Evolutionary conservation across 1,140 invertebrate genomes (phyloP).

Genomic region (Halyomorpha halys): DNA sequence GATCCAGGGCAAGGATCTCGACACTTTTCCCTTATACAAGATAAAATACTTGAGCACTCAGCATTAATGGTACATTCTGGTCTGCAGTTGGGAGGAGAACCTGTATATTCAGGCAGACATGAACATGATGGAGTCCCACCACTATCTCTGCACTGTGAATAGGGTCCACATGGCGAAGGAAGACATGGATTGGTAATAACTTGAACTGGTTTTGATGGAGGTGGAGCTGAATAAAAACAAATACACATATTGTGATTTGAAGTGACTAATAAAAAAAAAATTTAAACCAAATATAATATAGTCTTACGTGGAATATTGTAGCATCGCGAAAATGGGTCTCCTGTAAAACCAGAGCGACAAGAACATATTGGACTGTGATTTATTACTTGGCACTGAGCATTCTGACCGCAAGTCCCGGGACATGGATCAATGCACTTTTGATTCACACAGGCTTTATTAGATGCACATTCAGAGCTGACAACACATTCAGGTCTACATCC

Average conservation of each 20-base stretch:
- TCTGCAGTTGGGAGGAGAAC: slow-evolving; percentile 51
- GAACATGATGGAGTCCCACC: slow-evolving; percentile 53
- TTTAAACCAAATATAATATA: neutral
- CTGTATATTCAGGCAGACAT: slow-evolving; percentile 49
- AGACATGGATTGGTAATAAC: slow-evolving; percentile 38
- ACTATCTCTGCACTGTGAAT: slow-evolving; percentile 49
- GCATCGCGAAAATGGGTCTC: slow-evolving; percentile 39
- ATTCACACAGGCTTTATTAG: slow-evolving; percentile 41
- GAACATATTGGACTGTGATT: slow-evolving; percentile 44
- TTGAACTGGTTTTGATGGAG: slow-evolving; percentile 29
- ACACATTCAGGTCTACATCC: slow-evolving; percentile 42
- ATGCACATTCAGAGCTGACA: slow-evolving; percentile 39
- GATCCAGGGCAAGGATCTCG: slow-evolving; percentile 53
- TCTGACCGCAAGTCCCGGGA: slow-evolving; percentile 43
- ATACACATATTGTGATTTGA: slow-evolving; percentile 22
- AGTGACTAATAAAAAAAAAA: neutral
- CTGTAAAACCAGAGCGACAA: slow-evolving; percentile 43
- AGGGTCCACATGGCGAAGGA: slow-evolving; percentile 51
- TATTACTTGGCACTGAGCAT: slow-evolving; percentile 45
- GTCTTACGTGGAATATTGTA: slow-evolving; percentile 30
- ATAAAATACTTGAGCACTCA: slow-evolving; percentile 52
- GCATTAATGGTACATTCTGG: slow-evolving; percentile 54
- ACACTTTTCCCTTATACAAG: slow-evolving; percentile 60
- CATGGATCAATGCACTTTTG: slow-evolving; percentile 43
- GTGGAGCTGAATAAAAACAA: slow-evolving; percentile 30